A percentile compares a stretch with the other conserved stretches of the same genome.
phyloP scores from a whole-genome alignment of 2,888 invertebrate species.

The Entomobrya proxima region DNA sequence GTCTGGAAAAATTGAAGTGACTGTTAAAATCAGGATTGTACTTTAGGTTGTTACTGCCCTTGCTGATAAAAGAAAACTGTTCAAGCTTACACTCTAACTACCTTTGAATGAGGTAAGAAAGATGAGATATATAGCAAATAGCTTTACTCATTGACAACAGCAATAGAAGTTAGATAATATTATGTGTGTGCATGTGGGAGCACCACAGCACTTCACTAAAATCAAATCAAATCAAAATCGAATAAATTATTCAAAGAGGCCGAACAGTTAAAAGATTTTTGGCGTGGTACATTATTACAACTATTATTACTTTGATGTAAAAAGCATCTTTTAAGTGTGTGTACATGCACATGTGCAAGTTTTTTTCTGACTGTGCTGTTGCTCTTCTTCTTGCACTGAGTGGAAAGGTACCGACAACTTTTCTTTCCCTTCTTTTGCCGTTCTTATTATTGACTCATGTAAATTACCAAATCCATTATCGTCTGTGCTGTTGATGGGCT shows the following conservation, averaged over 20 bases:
- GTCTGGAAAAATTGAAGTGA: slow-evolving; percentile 71
- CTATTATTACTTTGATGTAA: slow-evolving; percentile 60
- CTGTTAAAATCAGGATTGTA: slow-evolving; percentile 54
- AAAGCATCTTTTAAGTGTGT: slow-evolving; percentile 57
- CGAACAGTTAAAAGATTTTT: slow-evolving; percentile 64
- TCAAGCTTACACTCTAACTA: slow-evolving; percentile 48
- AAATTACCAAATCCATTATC: slow-evolving; percentile 61
- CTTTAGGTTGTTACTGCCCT: slow-evolving; percentile 20
- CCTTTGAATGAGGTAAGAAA: slow-evolving; percentile 16
- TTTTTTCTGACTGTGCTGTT: neutral
- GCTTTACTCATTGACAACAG: neutral
- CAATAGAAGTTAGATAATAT: slow-evolving; percentile 17
- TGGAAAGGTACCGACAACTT: slow-evolving; percentile 42
- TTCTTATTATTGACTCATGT: slow-evolving; percentile 63
- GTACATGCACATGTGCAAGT: slow-evolving; percentile 19
- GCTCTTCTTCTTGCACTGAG: slow-evolving; percentile 24
- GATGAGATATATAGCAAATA: slow-evolving; percentile 8
- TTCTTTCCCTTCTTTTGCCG: slow-evolving; percentile 33
- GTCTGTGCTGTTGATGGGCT: slow-evolving; percentile 43
- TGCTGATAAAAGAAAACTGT: slow-evolving; percentile 47
- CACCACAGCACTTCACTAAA: slow-evolving; percentile 66
- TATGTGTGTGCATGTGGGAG: slow-evolving; percentile 35
- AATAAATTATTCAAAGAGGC: slow-evolving; percentile 70
- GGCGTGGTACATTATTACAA: slow-evolving; percentile 63
- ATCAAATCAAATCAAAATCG: slow-evolving; percentile 71